Base-by-base conservation (phyloP, 2,888 invertebrate genomes). In the Hydrotaea cyrtoneurina region DNA sequence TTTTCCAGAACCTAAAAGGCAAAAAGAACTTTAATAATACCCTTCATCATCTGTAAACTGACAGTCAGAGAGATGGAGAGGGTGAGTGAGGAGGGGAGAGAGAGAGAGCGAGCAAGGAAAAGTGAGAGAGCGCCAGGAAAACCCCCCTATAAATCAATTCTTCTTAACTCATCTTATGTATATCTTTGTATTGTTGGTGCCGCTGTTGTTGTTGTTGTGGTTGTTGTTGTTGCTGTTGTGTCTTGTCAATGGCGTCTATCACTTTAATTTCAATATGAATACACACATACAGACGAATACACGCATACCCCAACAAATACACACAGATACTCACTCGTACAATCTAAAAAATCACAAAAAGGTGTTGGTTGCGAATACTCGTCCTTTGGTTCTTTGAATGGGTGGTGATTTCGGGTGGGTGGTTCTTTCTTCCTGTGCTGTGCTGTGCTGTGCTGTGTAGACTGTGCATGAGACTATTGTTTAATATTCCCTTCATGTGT, bases 211-310 rank as follows among this genome's bases (percentile, higher is more conserved):
- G 36, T 36, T 8, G 36, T 8, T 36, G 36, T 36, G 31, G 72
- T 36, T 71, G 72, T 36, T 31, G 19, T 43, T 78, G 57, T 55
- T 62, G 11, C 23, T 74, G 26, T 50, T 81, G 74, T 75, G 62
- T 84, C 53, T 50, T 78, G 72, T 79, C 66, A 81, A 85, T 85
- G 84, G 84, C 84, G 84, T 82, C 81, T 85, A 79, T 85, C 84
- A 82, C 53, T 82, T 76, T 79, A 69, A 76, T 84, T 78, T 83
- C 59, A 57, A 46, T 69, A 69, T 74, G 74, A 82, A 74, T 73
- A 78, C 77, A 80, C 55, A 72, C 62, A n/a, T 64, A 57, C 21
- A 36, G 57, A 59, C 15, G 46, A 26, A 43, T 19, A 36, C 62
- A 66, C 64, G 19, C 39, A 21, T 10, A 13, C 31, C 15, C 17